Evolutionary conservation across 2,113 vertebrate species (phyloP).

Genomic region (Nycticryphes semicollaris): DNA sequence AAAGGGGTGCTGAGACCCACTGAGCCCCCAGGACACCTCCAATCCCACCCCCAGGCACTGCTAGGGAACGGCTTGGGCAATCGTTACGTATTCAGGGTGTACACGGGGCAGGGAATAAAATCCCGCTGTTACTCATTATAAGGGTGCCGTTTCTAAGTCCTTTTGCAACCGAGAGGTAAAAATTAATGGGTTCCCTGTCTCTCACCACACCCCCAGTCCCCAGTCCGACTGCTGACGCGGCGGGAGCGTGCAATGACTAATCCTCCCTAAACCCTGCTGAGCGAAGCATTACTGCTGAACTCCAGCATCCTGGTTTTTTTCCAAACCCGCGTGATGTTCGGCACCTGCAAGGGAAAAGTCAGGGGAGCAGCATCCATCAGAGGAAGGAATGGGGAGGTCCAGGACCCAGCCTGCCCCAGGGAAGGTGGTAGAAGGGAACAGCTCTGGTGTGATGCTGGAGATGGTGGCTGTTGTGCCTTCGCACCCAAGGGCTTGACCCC

Average conservation of each 20-base stretch:
- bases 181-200: constrained; percentile 18
- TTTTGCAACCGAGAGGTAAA: constrained; percentile 53
- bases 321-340: accelerated
- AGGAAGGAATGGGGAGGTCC: accelerated
- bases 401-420: neutral
- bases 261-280: constrained; percentile 36
- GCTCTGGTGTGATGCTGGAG: neutral
- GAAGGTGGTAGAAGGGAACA: neutral
- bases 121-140: constrained; percentile 5
- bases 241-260: neutral
- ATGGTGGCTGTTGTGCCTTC: accelerated
- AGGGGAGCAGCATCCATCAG: neutral
- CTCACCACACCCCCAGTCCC: neutral
- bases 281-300: neutral
- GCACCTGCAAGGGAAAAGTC: neutral
- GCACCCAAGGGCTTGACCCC: neutral
- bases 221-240: neutral
- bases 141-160: neutral
- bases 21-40: neutral
- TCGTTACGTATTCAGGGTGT: neutral
- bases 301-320: neutral
- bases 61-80: accelerated
- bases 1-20: neutral
- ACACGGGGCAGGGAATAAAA: neutral
- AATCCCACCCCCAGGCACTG: neutral